A percentile compares a stretch with the other conserved stretches of the same genome.
Conservation (phyloP, 2,113 vertebrate genomes). For the Rhagologus leucostigma region DNA sequence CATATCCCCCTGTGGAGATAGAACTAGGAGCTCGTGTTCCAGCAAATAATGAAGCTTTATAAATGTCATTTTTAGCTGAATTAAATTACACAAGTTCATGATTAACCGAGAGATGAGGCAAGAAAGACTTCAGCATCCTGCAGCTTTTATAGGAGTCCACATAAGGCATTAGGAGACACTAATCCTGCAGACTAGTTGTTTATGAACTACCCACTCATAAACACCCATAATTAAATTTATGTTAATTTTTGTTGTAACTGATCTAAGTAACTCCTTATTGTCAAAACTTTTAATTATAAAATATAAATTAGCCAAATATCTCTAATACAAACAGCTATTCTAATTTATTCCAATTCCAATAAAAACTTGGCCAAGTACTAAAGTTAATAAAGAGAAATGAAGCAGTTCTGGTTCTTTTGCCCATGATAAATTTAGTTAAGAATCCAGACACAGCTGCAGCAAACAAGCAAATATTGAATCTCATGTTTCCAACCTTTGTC, state of each 20-base stretch:
- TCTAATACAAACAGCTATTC: neutral
- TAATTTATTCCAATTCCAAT: neutral
- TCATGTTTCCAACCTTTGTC: neutral
- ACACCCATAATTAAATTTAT: slow-evolving; percentile 4
- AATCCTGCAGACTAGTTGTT: neutral
- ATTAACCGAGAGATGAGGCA: neutral
- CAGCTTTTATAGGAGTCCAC: neutral
- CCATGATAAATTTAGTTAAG: neutral
- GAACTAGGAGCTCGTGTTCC: neutral
- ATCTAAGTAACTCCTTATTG: neutral
- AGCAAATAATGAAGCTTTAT: neutral
- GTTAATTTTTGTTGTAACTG: neutral
- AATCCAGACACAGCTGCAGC: neutral
- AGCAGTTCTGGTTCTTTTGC: neutral
- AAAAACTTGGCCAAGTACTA: neutral
- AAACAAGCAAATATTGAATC: neutral
- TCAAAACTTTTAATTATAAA: neutral
- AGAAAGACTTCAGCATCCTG: neutral
- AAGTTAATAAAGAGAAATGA: neutral
- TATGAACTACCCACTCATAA: neutral
- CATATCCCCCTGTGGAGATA: neutral
- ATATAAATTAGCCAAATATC: neutral
- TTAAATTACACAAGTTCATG: neutral
- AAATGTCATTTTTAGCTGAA: neutral
- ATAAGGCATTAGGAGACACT: neutral